Evolutionary conservation across 2,797 vertebrate genomes (phyloP), one percentile per base, ranked within the genome.

Genomic region (Atherinosoma microstoma): DNA sequence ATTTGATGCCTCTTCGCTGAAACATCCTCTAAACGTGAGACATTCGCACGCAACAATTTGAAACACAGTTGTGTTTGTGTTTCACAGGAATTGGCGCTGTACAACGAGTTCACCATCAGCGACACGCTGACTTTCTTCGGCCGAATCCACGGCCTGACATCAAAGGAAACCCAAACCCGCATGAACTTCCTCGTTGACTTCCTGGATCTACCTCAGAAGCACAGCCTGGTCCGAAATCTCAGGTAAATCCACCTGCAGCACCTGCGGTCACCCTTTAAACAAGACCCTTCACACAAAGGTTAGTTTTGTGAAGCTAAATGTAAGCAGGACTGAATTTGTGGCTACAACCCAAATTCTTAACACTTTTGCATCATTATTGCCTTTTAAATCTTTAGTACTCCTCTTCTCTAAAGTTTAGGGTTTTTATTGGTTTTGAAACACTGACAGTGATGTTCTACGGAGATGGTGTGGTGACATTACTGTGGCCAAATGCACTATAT

Each of bases 61-160:
- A 58, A 49, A 9, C 11, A 3, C 1, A 2, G 13, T 7, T 45
- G 0, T 42, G 15, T 58, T 65, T 76, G 51, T 72, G 59, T 68
- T 57, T 20, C 8, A 2, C 66, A 95, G 95, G 95, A 96, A 1
- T 84, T 96, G 76, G 95, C 95, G 0, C 40, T 96, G 66, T 96
- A 96, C 91, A 92, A 88, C 29, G 95, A 96, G 87, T 95, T 96
- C 84, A 95, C 93, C 80, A 96, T 96, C 83, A 85, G 92, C 1
- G 90, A 96, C 88, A 95, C 94, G 0, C 64, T 95, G 63, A 92
- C 84, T 73, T 96, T 95, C 82, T 96, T 89, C 1, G 94, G 95
- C 0, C 90, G 94, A 40, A 92, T 96, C 70, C 94, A 96, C 29
- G 94, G 94, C 29, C 87, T 96, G 79, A 92, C 91, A 0, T 84